phyloP scores from a whole-genome alignment of 2,888 invertebrate genomes.

The Ichneumoninae sp. region DNA sequence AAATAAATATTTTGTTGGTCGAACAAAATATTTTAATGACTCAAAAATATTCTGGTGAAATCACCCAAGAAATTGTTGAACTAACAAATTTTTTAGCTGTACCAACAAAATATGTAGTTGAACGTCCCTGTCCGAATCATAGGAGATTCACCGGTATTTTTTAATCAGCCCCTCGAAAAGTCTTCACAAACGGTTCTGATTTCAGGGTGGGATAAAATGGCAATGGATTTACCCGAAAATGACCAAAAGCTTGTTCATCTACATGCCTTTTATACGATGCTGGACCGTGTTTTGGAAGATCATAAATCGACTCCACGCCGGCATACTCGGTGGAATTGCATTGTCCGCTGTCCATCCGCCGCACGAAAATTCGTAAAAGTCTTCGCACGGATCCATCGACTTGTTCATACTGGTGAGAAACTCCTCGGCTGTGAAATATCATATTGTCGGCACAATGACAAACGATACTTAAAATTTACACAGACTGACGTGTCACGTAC shows the following conservation, averaged over 20 bases:
- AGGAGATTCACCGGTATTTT: too few species aligned
- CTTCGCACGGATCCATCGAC: conserved; percentile 72
- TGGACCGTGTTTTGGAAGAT: conserved; percentile 60
- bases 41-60: too few species aligned
- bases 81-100: too few species aligned
- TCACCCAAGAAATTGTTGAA: too few species aligned
- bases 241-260: too few species aligned
- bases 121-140: too few species aligned
- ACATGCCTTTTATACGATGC: conserved; percentile 59
- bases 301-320: conserved; percentile 66
- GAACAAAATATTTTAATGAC: too few species aligned
- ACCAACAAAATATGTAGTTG: too few species aligned
- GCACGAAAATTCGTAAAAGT: conserved; percentile 75
- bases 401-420: conserved; percentile 68
- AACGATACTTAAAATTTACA: too few species aligned
- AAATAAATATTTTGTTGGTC: too few species aligned
- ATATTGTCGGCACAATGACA: neutral
- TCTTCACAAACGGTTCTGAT: neutral
- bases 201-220: neutral
- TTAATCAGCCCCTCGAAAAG: neutral
- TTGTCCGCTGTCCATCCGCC: conserved; percentile 70
- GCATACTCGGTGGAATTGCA: conserved; percentile 67
- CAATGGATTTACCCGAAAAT: too few species aligned
- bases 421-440: conserved; percentile 56
- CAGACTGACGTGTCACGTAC: conserved; percentile 1